Evolutionary conservation across 2,888 invertebrate genomes (phyloP).

Genomic region (Elegia similella): DNA sequence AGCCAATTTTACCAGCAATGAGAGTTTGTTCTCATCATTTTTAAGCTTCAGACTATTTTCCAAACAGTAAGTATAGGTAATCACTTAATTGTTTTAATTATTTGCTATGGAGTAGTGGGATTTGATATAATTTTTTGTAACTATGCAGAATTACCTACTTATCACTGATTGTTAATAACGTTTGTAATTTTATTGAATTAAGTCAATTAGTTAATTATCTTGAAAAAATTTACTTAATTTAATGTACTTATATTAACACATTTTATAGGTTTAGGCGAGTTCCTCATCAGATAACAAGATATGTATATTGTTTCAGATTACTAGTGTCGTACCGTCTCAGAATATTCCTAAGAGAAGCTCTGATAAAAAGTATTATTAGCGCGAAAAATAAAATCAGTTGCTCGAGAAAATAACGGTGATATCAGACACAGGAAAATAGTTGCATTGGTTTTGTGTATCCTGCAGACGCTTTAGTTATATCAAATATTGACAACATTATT

Average conservation of each 20-base stretch:
- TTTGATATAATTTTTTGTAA: no score
- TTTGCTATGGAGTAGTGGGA: no score
- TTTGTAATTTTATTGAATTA: no score
- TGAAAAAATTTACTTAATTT: no score
- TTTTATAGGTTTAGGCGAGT: neutral
- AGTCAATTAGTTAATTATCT: no score
- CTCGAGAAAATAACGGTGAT: slow-evolving; percentile 1
- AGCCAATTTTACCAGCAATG: slow-evolving; percentile 2
- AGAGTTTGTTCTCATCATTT: slow-evolving; percentile 9
- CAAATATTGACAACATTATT: no score
- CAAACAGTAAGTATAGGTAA: neutral
- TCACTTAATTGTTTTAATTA: no score
- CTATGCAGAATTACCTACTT: no score
- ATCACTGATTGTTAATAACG: no score
- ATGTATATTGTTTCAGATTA: slow-evolving; percentile 5
- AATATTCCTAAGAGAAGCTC: slow-evolving; percentile 4
- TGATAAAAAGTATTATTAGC: slow-evolving; percentile 2
- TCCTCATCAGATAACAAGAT: slow-evolving; percentile 3
- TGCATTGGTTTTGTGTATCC: no score
- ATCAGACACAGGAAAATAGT: slow-evolving; percentile 1
- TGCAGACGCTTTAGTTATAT: no score
- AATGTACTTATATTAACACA: no score
- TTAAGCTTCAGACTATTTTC: slow-evolving; percentile 1
- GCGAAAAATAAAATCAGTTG: slow-evolving; percentile 2
- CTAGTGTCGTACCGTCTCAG: slow-evolving; percentile 4